A percentile compares a stretch with the other conserved stretches of the same genome.
Evolutionary conservation across 2,888 invertebrate genomes (phyloP).

Genomic region (Hypomecis punctinalis): DNA sequence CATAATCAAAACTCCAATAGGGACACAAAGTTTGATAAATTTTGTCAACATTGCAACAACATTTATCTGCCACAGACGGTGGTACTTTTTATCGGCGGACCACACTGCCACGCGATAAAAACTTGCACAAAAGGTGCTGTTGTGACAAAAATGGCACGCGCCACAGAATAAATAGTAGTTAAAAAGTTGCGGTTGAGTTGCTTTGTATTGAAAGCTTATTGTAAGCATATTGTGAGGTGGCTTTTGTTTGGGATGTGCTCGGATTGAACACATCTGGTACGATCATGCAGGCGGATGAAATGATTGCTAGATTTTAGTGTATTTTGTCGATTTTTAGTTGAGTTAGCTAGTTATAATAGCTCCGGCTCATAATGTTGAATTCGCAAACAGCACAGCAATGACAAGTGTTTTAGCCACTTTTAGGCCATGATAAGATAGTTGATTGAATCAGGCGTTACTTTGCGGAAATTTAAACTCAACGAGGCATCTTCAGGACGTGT

Average conservation of each 20-base stretch:
- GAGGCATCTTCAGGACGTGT: too few relatives aligned
- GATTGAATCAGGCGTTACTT: too few relatives aligned
- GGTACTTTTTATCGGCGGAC: slow-evolving; percentile 49
- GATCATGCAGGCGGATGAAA: neutral
- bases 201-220: slow-evolving; percentile 7
- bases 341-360: too few relatives aligned
- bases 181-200: slow-evolving; percentile 14
- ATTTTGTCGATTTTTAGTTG: too few relatives aligned
- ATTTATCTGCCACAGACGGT: slow-evolving; percentile 27
- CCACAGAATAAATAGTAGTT: slow-evolving; percentile 7
- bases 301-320: neutral
- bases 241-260: slow-evolving; percentile 34
- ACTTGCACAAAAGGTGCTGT: slow-evolving; percentile 52
- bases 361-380: too few relatives aligned
- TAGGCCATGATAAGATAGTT: too few relatives aligned
- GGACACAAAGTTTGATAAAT: slow-evolving; percentile 24
- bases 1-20: neutral
- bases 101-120: slow-evolving; percentile 52
- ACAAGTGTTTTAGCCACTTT: too few relatives aligned
- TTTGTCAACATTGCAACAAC: slow-evolving; percentile 30
- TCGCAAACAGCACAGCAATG: too few relatives aligned
- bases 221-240: slow-evolving; percentile 11
- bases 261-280: slow-evolving; percentile 10
- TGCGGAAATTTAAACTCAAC: too few relatives aligned
- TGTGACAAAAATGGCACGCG: slow-evolving; percentile 43